These are phyloP conservation scores for Sandelia bainsii DNA, from an alignment of 2,797 vertebrate species.

Conservation along the genomic window DNA sequence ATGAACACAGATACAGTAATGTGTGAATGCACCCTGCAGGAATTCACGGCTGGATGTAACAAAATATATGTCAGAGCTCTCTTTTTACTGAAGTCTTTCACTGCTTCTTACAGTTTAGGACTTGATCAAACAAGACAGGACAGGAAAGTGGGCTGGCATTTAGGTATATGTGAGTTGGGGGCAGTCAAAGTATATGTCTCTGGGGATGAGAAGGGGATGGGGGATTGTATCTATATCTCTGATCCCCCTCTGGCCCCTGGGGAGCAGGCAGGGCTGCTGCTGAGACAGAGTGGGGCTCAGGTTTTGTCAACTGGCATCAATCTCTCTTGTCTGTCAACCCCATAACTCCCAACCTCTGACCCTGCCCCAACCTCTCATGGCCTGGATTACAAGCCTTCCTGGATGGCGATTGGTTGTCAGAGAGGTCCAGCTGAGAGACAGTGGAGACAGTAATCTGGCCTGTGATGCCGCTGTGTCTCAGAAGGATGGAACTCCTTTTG, in stretches of 20 bases:
- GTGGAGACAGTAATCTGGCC: conserved; percentile 76
- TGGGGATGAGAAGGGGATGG: conserved; percentile 50
- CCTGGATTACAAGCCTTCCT: conserved; percentile 71
- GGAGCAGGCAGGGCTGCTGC: conserved; percentile 67
- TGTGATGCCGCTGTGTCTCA: conserved; percentile 64
- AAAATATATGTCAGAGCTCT: conserved; percentile 76
- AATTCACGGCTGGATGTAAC: conserved; percentile 75
- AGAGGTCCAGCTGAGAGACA: conserved; percentile 71
- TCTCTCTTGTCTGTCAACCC: conserved; percentile 81
- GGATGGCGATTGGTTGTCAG: conserved; percentile 65
- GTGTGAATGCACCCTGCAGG: conserved; percentile 40
- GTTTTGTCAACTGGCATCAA: conserved; percentile 84
- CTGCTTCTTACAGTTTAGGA: conserved; percentile 64
- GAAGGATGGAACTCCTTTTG: conserved; percentile 55
- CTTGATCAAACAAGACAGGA: conserved; percentile 70
- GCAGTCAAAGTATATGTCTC: conserved; percentile 50
- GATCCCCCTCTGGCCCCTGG: conserved; percentile 57
- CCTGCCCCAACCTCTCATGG: conserved; percentile 72
- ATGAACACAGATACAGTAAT: conserved; percentile 49
- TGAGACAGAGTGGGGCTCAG: conserved; percentile 71
- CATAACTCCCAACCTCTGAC: conserved; percentile 77
- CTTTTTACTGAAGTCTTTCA: conserved; percentile 65
- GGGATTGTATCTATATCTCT: conserved; percentile 60
- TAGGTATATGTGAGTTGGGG: conserved; percentile 45
- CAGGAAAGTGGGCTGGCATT: conserved; percentile 57